A percentile compares a stretch with the other conserved stretches of the same genome.
phyloP scores from a whole-genome alignment of 2,113 vertebrate genomes.

The Perca fluviatilis region DNA sequence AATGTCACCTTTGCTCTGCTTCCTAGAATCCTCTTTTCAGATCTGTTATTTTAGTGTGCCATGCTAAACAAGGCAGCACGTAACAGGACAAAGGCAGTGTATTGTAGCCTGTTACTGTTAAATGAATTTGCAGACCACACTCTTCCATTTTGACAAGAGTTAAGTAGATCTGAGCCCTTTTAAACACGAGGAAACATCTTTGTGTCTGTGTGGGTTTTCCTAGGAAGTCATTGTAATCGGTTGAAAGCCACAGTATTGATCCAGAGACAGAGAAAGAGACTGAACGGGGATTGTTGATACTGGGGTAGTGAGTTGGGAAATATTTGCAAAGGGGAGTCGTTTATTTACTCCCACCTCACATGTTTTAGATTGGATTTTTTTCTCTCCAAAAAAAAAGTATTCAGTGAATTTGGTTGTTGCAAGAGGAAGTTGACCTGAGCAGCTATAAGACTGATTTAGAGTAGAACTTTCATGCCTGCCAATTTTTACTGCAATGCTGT shows the following conservation, averaged over 20 bases:
- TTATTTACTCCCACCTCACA: not conserved
- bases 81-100: not conserved
- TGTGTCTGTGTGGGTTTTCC: constrained; percentile 7
- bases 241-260: constrained; percentile 54
- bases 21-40: not conserved
- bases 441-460: constrained; percentile 5
- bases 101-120: not conserved
- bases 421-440: not conserved
- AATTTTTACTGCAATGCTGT: constrained; percentile 17
- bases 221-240: constrained; percentile 39
- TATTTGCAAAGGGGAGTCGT: not conserved
- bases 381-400: not conserved
- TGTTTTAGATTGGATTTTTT: not conserved
- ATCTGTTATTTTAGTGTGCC: not conserved
- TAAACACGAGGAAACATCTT: constrained; percentile 8
- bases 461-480: not conserved
- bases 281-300: not conserved
- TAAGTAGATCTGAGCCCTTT: not conserved
- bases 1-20: not conserved
- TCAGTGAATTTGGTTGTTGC: not conserved
- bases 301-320: not conserved
- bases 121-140: not conserved
- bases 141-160: not conserved
- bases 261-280: constrained; percentile 1
- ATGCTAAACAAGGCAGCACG: not conserved